phyloP scores from a whole-genome alignment of 2,797 vertebrate genomes.

The Channa striata region DNA sequence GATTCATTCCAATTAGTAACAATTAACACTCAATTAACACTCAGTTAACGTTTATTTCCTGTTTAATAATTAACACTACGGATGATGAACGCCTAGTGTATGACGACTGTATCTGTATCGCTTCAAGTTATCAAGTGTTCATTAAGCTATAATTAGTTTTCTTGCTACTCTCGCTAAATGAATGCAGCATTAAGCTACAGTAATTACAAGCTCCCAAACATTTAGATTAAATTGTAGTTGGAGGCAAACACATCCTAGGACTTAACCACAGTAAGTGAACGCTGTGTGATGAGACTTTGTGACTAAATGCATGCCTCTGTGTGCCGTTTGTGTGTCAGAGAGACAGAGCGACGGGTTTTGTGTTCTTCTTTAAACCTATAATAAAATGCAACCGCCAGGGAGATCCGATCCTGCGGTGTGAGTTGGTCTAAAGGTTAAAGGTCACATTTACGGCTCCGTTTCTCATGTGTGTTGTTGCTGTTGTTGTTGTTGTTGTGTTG shows the following conservation, averaged over 20 bases:
- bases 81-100: background rate
- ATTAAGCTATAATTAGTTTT: background rate
- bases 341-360: too few species aligned
- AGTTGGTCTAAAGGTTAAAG: constrained; percentile 25
- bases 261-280: background rate
- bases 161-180: background rate
- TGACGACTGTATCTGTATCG: background rate
- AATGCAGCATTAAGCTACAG: background rate
- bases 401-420: constrained; percentile 10
- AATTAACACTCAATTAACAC: too few species aligned
- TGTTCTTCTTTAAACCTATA: constrained; percentile 15
- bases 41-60: background rate
- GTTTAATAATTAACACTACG: background rate
- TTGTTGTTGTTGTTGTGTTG: constrained; percentile 72
- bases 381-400: constrained; percentile 34
- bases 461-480: constrained; percentile 55
- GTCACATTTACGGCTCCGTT: constrained; percentile 28
- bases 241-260: background rate
- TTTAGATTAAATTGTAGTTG: background rate
- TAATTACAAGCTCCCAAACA: background rate
- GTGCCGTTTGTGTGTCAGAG: background rate
- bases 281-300: constrained; percentile 13
- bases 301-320: constrained; percentile 22
- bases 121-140: background rate
- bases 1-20: background rate